A percentile compares a stretch with the other conserved stretches of the same genome.
phyloP scores from a whole-genome alignment of 2,797 vertebrate species.

The Danio kyathit region DNA sequence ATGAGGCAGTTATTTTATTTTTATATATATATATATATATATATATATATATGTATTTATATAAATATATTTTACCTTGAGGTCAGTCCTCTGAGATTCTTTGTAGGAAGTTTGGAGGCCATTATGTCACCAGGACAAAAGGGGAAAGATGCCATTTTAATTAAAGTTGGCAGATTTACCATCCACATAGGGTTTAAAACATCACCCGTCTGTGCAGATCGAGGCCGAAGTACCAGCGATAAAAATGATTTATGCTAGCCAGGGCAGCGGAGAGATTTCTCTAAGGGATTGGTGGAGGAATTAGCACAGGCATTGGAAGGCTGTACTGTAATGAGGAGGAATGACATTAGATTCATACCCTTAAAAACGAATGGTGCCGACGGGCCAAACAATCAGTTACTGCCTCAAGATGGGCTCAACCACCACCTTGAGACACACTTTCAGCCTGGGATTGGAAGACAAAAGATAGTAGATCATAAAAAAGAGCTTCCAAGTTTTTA shows the following conservation, averaged over 20 bases:
- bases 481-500: neutral
- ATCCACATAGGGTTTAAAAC: slow-evolving; percentile 71
- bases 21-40: no score
- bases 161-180: slow-evolving; percentile 82
- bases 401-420: neutral
- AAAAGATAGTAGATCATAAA: neutral
- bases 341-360: slow-evolving; percentile 60
- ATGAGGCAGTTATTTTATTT: slow-evolving; percentile 25
- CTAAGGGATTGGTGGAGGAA: slow-evolving; percentile 64
- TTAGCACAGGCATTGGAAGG: slow-evolving; percentile 68
- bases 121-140: slow-evolving; percentile 68
- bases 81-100: slow-evolving; percentile 65
- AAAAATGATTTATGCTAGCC: slow-evolving; percentile 78
- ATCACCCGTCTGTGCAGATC: slow-evolving; percentile 56
- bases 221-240: slow-evolving; percentile 70
- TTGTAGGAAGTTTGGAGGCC: slow-evolving; percentile 66
- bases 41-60: neutral
- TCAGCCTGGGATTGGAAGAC: neutral
- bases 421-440: neutral
- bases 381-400: slow-evolving; percentile 34
- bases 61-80: neutral
- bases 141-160: slow-evolving; percentile 77
- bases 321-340: slow-evolving; percentile 76
- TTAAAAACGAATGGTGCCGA: slow-evolving; percentile 29
- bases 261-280: slow-evolving; percentile 66